Base-by-base conservation (phyloP, 1,140 invertebrate species). In the Diuraphis noxia region DNA sequence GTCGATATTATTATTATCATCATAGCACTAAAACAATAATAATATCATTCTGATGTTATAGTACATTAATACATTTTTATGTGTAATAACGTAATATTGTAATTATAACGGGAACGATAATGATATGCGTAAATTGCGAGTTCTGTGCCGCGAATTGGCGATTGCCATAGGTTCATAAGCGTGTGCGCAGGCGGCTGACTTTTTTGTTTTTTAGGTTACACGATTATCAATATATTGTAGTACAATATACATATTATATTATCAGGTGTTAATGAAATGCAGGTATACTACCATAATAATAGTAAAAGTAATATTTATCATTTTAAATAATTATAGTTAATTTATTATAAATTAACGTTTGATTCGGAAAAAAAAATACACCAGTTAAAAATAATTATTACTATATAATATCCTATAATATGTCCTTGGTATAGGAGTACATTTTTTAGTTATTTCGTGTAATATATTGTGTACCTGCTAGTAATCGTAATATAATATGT, bases 1-100 rank as follows among this genome's bases (percentile, higher is more conserved):
- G 56, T 72, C 56, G 56, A 72, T 72, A 72, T 72, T 63, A 63
- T 63, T 72, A 72, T 72, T 72, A 72, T 72, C 17, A 72, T 72
- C 30, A n/a, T 72, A 56, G 10, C 30, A n/a, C 30, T 13, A 0
- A n/a, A n/a, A n/a, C 13, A 10, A 30, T 56, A 72, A 72, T n/a
- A n/a, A 63, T 72, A n/a, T n/a, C 10, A 17, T 72, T 72, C 10
- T 34, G 13, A 72, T 72, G 19, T n/a, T 72, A 17, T n/a, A 21
- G 23, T 21, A 4, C 13, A 34, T 72, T n/a, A 21, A 49, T 21
- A 4, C 13, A 34, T 72, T 72, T 63, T 63, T n/a, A 63, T 63
- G 56, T 63, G 30, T n/a, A 63, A 63, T 7, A 63, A 63, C 56
- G 5, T n/a, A n/a, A 72, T 49, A 49, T n/a, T n/a, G 56, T n/a